phyloP scores from a whole-genome alignment of 2,797 vertebrate genomes.

The Tolypeutes matacus region DNA sequence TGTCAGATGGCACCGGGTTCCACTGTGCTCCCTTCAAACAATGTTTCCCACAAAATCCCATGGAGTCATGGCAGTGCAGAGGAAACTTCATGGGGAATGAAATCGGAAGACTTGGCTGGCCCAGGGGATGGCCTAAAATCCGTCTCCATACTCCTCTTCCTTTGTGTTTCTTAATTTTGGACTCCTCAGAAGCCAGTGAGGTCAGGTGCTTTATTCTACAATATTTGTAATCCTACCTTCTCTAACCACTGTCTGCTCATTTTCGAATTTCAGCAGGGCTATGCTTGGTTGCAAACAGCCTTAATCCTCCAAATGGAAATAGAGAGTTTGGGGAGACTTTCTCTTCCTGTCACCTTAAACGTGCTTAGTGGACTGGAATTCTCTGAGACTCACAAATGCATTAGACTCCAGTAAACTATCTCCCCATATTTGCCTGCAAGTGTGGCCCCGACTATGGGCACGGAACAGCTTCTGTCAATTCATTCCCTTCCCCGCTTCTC shows the following conservation, averaged over 20 bases:
- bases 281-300: background rate
- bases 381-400: background rate
- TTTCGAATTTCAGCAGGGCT: background rate
- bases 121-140: background rate
- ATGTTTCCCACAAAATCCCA: background rate
- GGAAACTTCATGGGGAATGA: background rate
- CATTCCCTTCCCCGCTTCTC: background rate
- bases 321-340: background rate
- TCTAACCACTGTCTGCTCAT: background rate
- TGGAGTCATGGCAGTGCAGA: background rate
- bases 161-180: background rate
- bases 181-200: background rate
- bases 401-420: background rate
- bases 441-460: background rate
- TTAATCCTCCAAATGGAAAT: conserved; percentile 27
- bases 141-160: background rate
- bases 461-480: background rate
- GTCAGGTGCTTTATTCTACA: conserved; percentile 11
- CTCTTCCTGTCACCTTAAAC: background rate
- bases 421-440: no score
- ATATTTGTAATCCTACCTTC: background rate
- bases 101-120: background rate
- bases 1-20: conserved; percentile 8
- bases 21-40: rapidly evolving
- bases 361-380: background rate